Evolutionary conservation across 2,113 vertebrate genomes (phyloP), one percentile per base, ranked within the genome.

Genomic region (Halichoerus grypus): DNA sequence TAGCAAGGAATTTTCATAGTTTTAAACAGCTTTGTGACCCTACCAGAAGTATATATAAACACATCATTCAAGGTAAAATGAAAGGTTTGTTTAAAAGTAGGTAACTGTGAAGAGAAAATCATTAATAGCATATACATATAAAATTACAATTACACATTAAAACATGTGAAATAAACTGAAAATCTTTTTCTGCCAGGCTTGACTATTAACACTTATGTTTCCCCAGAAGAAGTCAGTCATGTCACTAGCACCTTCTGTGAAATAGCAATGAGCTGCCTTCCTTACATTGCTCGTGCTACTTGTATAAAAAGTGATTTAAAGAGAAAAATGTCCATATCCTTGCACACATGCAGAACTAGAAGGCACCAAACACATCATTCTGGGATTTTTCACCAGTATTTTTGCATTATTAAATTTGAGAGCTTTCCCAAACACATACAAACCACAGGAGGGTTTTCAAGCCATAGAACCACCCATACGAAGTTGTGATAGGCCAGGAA

Each of bases 81-180:
- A 96, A 97, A 83, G 11, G 4, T 96, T 88, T 94, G 11, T 59
- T 89, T 92, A 95, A 95, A 92, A 96, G 81, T 65, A 97, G 79
- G 33, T 86, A 95, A 81, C 55, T 90, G 86, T 95, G 59, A 96
- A 95, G 49, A 95, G 31, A 94, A 96, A 96, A 91, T 55, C 57
- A 96, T 84, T 94, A 82, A 85, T 79, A 81, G 28, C 36, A 87
- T 53, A 92, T 81, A 76, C 69, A 82, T 80, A 91, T 31, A 94
- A 46, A 93, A 42, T 85, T 92, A 80, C 14, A 95, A 79, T 91
- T 95, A 82, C 55, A 96, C 92, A 74, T 91, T 63, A 96, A 96
- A 96, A 71, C 80, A 92, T 84, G 79, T 88, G 97, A 96, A 90
- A 76, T 95, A 96, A 96, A 95, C 87, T 95, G 89, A 87, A 95